Base-by-base conservation (phyloP, 2,888 invertebrate species). In the Netelia fuscicornis region DNA sequence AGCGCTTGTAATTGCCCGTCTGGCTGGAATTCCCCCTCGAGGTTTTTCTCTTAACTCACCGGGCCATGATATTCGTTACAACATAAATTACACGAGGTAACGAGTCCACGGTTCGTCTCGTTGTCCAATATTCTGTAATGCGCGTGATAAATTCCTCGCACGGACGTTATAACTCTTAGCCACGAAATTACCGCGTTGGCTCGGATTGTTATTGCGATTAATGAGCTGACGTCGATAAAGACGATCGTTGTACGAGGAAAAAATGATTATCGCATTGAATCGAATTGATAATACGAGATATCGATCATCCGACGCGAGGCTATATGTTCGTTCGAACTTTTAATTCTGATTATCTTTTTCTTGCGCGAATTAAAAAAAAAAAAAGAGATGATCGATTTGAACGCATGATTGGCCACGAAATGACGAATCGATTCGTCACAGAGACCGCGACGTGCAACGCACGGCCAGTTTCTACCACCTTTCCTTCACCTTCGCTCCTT, bases 351-450 rank as follows among this genome's bases (percentile, higher is more conserved):
- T 10, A 9, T 48, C 25, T 48, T 54, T 79, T 10, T 30, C 11
- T 2, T 67, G 17, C 13, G 23, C 42, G 13, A 75, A 52, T 75
- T 10, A 23, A 8, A 37, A 20, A 70, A 37, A 6, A 37, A 37
- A 37, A 37, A 37, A 58, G 64, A 70, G 37, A 25, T 52, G 64
- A 76, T 77, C 52, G 71, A 48, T 60, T 60, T 25, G 52, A 48
- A 67, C n/a, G 44, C 42, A 37, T 68, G 37, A 75, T 80, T 54
- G 42, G 52, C 20, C 71, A 5, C 68, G 54, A 56, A 48, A 11
- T 48, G 72, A 77, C 72, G 60, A 74, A 81, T 81, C 72, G 81
- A 84, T 84, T 84, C 58, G 81, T 77, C 84, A 65, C 72, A 48
- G 23, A 30, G n/a, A 17, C 0, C 5, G 25, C 52, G 17, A 44